Percentiles rank a stretch among this genome's conserved stretches.
These are phyloP conservation scores for Stenolophus ochropezus DNA, from an alignment of 2,888 invertebrate genomes.

Conservation along the genomic window DNA sequence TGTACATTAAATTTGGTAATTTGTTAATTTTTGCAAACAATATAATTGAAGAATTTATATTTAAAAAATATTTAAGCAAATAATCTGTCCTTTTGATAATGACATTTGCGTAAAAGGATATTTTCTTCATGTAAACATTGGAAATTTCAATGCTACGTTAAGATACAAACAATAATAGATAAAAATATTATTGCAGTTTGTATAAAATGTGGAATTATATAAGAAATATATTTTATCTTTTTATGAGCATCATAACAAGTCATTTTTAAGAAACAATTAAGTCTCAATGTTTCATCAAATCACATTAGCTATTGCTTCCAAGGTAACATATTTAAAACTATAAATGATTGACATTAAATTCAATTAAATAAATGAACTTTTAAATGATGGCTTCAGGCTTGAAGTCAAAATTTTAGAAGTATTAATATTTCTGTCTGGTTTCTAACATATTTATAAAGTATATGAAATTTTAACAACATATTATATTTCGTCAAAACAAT, in stretches of 20 bases:
- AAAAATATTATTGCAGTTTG: not conserved
- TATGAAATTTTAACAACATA: no score
- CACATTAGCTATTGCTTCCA: not conserved
- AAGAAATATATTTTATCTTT: not conserved
- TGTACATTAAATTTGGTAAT: no score
- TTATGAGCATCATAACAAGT: not conserved
- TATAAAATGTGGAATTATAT: not conserved
- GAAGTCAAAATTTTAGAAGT: not conserved
- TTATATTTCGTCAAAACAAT: no score
- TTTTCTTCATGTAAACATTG: no score
- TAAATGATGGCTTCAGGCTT: not conserved
- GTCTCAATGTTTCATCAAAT: not conserved
- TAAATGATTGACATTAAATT: not conserved
- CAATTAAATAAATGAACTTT: not conserved
- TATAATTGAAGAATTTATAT: no score
- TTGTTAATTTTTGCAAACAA: no score
- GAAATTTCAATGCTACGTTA: no score
- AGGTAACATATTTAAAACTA: not conserved
- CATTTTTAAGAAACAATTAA: not conserved
- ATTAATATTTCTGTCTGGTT: no score
- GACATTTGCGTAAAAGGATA: no score
- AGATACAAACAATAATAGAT: not conserved
- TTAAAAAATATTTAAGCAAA: no score
- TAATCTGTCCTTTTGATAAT: no score
- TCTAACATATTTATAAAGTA: no score